These are phyloP conservation scores for Malurus melanocephalus DNA, from an alignment of 2,113 vertebrate genomes.

Conservation along the genomic window DNA sequence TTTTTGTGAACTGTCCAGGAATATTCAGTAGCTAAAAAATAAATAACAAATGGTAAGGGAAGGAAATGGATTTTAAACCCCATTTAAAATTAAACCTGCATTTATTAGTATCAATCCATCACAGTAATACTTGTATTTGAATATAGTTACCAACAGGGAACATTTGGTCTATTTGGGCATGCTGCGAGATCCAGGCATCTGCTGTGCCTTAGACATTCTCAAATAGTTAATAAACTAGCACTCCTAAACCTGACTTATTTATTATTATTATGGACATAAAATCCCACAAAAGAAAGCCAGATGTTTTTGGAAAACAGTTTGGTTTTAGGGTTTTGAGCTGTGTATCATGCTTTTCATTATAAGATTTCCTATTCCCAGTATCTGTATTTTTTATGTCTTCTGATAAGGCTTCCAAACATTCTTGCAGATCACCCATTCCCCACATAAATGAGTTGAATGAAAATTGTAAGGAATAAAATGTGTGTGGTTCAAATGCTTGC, in stretches of 20 bases:
- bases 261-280: constrained; percentile 36
- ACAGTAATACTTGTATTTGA: constrained; percentile 34
- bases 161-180: neutral
- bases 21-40: constrained; percentile 65
- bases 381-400: neutral
- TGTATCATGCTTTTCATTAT: neutral
- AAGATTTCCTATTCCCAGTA: neutral
- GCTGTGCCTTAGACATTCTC: constrained; percentile 6
- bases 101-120: constrained; percentile 54
- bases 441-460: neutral
- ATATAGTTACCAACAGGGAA: constrained; percentile 28
- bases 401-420: neutral
- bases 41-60: constrained; percentile 58
- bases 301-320: constrained; percentile 19
- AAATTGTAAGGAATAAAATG: neutral
- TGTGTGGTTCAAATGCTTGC: neutral
- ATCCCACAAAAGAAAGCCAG: constrained; percentile 20
- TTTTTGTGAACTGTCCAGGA: constrained; percentile 61
- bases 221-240: constrained; percentile 32
- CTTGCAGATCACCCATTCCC: neutral
- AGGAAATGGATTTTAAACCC: constrained; percentile 62
- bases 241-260: constrained; percentile 20
- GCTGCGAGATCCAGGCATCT: constrained; percentile 16
- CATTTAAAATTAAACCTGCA: constrained; percentile 65
- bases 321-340: neutral